Evolutionary conservation across 2,797 vertebrate genomes (phyloP).

Genomic region (Halcyon smyrnensis): DNA sequence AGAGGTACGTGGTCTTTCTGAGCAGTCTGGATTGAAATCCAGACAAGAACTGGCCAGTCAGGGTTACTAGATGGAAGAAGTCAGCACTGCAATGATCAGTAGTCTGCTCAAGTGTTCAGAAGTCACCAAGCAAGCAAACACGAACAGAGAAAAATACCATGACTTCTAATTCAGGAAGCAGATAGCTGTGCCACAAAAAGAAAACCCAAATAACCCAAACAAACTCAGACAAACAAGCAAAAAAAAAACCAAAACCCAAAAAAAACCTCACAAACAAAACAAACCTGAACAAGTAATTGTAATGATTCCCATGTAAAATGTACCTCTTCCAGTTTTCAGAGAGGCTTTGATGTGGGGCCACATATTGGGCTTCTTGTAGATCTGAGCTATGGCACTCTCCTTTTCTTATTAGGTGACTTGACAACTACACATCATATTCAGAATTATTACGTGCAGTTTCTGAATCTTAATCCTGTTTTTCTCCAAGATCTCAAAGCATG

Average conservation of each 20-base stretch:
- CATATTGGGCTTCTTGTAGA: not conserved
- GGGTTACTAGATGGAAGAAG: not conserved
- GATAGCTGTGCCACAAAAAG: not conserved
- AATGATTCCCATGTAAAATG: slow-evolving; percentile 77
- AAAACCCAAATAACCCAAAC: not conserved
- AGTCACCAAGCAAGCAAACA: not conserved
- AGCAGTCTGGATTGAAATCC: not conserved
- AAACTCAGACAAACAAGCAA: too few relatives aligned
- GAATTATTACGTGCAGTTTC: not conserved
- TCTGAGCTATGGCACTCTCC: not conserved
- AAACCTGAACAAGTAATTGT: not conserved
- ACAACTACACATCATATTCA: not conserved
- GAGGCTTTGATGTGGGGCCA: slow-evolving; percentile 42
- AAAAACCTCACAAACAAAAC: too few relatives aligned
- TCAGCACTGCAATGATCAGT: not conserved
- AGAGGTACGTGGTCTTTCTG: not conserved
- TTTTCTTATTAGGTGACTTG: not conserved
- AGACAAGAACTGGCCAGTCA: not conserved
- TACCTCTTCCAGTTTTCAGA: slow-evolving; percentile 78
- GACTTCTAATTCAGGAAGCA: not conserved
- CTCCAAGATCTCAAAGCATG: not conserved
- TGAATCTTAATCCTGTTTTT: not conserved
- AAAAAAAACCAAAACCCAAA: too few relatives aligned
- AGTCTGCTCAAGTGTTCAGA: not conserved
- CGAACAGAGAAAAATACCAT: not conserved